Percentiles rank a stretch among this genome's conserved stretches.
phyloP scores from a whole-genome alignment of 1,140 invertebrate species.

The Caenorhabditis tropicalis region DNA sequence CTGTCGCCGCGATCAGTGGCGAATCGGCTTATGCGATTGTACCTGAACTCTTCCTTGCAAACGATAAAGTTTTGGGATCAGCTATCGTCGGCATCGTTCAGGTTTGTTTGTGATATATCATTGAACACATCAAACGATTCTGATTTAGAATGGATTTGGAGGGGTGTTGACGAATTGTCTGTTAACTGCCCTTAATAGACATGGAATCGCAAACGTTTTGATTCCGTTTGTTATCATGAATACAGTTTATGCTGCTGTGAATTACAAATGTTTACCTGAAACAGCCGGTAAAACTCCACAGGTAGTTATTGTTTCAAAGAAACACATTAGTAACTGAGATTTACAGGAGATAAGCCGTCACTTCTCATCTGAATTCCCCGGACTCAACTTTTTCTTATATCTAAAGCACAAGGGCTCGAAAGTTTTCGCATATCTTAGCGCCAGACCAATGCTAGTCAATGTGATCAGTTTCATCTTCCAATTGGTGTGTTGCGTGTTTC shows the following conservation, averaged over 20 bases:
- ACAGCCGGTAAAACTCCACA: constrained; percentile 47
- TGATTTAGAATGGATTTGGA: constrained; percentile 46
- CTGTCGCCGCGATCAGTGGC: constrained; percentile 47
- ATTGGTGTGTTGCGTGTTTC: neutral
- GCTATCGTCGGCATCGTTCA: constrained; percentile 48
- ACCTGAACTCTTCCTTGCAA: constrained; percentile 51
- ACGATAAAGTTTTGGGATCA: constrained; percentile 52
- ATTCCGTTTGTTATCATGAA: constrained; percentile 44
- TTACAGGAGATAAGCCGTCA: constrained; percentile 30
- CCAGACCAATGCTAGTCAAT: neutral
- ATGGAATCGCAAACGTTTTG: constrained; percentile 32
- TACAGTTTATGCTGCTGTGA: constrained; percentile 21
- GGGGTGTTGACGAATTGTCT: constrained; percentile 40
- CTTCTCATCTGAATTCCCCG: constrained; percentile 15
- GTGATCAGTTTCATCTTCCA: constrained; percentile 14
- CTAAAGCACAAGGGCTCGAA: neutral
- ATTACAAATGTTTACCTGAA: constrained; percentile 45
- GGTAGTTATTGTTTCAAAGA: neutral
- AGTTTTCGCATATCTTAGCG: neutral
- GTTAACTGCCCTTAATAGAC: constrained; percentile 22
- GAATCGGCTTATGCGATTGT: constrained; percentile 52
- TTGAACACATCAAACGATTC: neutral
- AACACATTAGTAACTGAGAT: neutral
- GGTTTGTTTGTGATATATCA: constrained; percentile 21
- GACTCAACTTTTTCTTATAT: neutral